Base-by-base conservation (phyloP, 2,797 vertebrate species). In the Bovichtus variegatus region DNA sequence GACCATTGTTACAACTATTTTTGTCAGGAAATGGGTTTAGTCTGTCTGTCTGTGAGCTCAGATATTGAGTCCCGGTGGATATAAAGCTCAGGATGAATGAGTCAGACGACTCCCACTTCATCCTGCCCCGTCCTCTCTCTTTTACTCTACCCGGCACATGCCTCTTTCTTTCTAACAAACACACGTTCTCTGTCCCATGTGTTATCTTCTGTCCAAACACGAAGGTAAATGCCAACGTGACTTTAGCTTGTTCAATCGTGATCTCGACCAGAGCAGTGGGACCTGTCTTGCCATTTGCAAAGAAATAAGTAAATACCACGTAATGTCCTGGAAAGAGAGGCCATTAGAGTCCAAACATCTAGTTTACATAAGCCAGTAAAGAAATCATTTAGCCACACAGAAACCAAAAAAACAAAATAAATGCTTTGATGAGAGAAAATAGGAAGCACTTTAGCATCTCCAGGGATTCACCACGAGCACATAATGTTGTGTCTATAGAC, bases 71-170 rank as follows among this genome's bases (percentile, higher is more conserved):
- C 57, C 58, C 66, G 1, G 31, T 44, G 70, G 79, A 29, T 4
- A 7, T 3, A 5, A 34, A 60, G 44, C 25, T 59, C 55, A 53
- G 54, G 58, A 64, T 51, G 73, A 62, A 58, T 82, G 84, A 83
- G 74, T 86, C 81, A 79, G 34, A 53, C 19, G 0, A 2, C 47
- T 23, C 43, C 31, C 76, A 49, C 55, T 62, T 15, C 23, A 9
- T 49, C 67, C 74, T 46, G 27, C 2, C 15, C 6, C 31, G 31
- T 34, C 31, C 34, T 34, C 8, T 31, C 31, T 9, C 8, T 29
- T n/a, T n/a, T 3, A 29, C 29, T 29, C 29, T 11, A 34, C 21
- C 3, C 25, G 43, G 5, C 34, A 23, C 12, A 15, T 59, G 74
- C 58, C 27, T 50, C 47, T 40, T 1, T 27, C 25, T 46, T 6